Conservation (phyloP, 2,888 invertebrate species). For the Portevinia maculata region DNA sequence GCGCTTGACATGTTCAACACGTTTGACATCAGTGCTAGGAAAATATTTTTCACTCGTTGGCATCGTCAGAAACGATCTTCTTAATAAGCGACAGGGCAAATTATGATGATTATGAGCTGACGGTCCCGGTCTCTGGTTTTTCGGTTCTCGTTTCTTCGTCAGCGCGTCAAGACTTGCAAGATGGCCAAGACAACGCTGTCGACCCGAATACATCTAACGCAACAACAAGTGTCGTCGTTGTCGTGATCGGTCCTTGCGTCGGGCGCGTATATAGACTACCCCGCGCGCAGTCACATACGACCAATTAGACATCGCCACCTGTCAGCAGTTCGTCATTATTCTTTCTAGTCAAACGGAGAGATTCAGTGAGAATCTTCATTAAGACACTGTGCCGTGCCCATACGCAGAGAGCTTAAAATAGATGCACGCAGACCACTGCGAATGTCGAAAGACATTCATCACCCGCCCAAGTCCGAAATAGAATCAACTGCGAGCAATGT, state of each 20-base stretch:
- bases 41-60: conserved; percentile 56
- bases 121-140: conserved; percentile 76
- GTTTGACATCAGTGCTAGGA: conserved; percentile 59
- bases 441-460: conserved; percentile 71
- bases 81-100: conserved; percentile 77
- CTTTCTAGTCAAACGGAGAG: conserved; percentile 25
- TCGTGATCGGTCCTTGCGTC: conserved; percentile 30
- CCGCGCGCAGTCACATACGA: conserved; percentile 75
- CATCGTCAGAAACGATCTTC: conserved; percentile 70
- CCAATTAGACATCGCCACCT: conserved; percentile 83
- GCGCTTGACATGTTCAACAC: conserved; percentile 71
- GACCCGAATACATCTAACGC: conserved; percentile 57
- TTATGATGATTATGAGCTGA: conserved; percentile 81
- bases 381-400: conserved; percentile 15
- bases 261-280: conserved; percentile 22
- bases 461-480: conserved; percentile 68
- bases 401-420: conserved; percentile 36
- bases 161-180: conserved; percentile 30
- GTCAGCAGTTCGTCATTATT: conserved; percentile 83
- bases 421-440: conserved; percentile 52
- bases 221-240: conserved; percentile 48
- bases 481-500: conserved; percentile 40
- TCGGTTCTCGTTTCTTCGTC: conserved; percentile 32
- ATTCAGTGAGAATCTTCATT: conserved; percentile 56
- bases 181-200: conserved; percentile 40